Percentiles rank a stretch among this genome's conserved stretches.
These are phyloP conservation scores for Microplitis demolitor DNA, from an alignment of 1,140 invertebrate species.

Conservation along the genomic window DNA sequence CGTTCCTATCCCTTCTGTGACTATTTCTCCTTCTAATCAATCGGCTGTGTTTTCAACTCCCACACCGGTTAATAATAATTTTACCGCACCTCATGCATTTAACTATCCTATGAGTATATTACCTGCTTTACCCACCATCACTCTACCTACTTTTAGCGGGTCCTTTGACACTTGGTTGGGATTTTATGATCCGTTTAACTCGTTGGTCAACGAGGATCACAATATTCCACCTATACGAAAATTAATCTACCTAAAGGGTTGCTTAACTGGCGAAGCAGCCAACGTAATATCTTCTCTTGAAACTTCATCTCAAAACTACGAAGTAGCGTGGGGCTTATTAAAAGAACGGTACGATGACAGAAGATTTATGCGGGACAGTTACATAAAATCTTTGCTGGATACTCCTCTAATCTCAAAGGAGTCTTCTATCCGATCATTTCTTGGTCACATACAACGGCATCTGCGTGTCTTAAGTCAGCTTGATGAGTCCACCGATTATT, in stretches of 20 bases:
- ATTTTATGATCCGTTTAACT: conserved; percentile 32
- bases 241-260: conserved; percentile 25
- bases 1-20: too few relatives aligned
- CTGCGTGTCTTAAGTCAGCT: conserved; percentile 24
- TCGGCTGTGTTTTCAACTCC: too few relatives aligned
- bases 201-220: conserved; percentile 21
- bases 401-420: conserved; percentile 25
- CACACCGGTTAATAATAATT: too few relatives aligned
- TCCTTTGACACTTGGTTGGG: conserved; percentile 30
- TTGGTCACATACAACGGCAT: conserved; percentile 30
- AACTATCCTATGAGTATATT: not conserved
- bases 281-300: conserved; percentile 29
- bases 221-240: conserved; percentile 24
- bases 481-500: conserved; percentile 21
- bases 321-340: conserved; percentile 32
- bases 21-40: too few relatives aligned
- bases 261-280: conserved; percentile 25
- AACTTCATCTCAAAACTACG: conserved; percentile 30
- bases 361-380: conserved; percentile 31
- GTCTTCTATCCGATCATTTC: conserved; percentile 27
- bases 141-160: conserved; percentile 30
- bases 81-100: not conserved
- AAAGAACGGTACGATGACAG: conserved; percentile 31
- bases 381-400: conserved; percentile 30
- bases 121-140: conserved; percentile 19